Base-by-base conservation (phyloP, 1,140 invertebrate genomes). In the Microplitis demolitor region DNA sequence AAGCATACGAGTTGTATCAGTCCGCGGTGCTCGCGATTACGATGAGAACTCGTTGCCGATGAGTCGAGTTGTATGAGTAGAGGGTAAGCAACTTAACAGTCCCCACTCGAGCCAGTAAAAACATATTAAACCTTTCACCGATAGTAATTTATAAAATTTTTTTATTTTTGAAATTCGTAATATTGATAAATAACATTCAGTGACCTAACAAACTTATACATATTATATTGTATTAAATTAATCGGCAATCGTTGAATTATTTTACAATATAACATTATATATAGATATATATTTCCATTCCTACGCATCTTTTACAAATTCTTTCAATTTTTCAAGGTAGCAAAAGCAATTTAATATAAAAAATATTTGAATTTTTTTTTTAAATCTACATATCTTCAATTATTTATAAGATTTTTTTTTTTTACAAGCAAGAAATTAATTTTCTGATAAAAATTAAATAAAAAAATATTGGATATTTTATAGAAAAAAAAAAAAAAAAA, bases 71-170 rank as follows among this genome's bases (percentile, higher is more conserved):
- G 14, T 37, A 62, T 2, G 11, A 34, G 24, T 24, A 24, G 24
- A 24, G 33, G 14, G 33, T 62, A 37, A 62, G 60, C 35, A 35
- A 35, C 24, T 24, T 24, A 24, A 24, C 24, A 31, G 33, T 62
- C 60, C 60, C 60, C 60, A 62, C 60, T 37, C 60, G 34, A 31
- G 4, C 34, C 13, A 31, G 31, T 4, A 62, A 62, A 60, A 62
- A 62, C 6, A 13, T 37, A 35, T 35, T 62, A 62, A 62, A 62
- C 60, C 60, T 62, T 62, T 62, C 60, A 62, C 60, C 60, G 33
- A 56, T 16, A 14, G 53, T 24, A 6, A 9, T 31, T 58, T 31
- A 24, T 58, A 58, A 16, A 58, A 24, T 24, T 58, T 24, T 5
- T 31, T 58, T n/a, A 58, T 24, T 16, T 31, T 58, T 9, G 31